Evolutionary conservation across 2,797 vertebrate species (phyloP).

Genomic region (Crypturellus tataupa): DNA sequence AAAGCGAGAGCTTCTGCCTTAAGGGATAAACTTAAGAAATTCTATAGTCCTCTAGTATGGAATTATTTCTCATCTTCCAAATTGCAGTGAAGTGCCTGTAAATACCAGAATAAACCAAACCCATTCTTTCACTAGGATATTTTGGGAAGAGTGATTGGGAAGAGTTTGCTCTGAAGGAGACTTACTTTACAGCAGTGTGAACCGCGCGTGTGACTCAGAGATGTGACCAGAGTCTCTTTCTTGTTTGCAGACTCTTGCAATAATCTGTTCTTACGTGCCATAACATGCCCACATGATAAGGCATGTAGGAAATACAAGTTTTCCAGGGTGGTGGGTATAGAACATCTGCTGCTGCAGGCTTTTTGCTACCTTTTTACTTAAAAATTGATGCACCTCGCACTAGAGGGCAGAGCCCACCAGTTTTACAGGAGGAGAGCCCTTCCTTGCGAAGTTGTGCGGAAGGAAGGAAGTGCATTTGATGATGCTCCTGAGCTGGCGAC

Average conservation of each 20-base stretch:
- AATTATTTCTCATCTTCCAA: not conserved
- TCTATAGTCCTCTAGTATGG: not conserved
- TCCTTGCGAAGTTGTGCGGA: not conserved
- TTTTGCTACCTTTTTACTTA: not conserved
- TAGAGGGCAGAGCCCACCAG: conserved; percentile 41
- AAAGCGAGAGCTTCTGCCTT: conserved; percentile 20
- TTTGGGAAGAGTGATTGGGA: not conserved
- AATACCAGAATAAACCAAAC: not conserved
- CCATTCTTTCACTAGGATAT: not conserved
- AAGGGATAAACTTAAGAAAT: not conserved
- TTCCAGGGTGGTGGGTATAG: not conserved
- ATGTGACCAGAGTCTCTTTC: not conserved
- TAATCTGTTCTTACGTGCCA: not conserved
- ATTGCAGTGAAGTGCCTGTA: not conserved
- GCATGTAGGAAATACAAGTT: not conserved
- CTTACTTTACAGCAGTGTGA: not conserved
- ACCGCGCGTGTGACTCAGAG: not conserved
- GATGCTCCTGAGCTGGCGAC: conserved; percentile 36
- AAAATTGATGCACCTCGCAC: conserved; percentile 2
- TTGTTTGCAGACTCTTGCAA: not conserved
- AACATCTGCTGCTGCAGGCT: not conserved
- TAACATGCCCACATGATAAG: not conserved
- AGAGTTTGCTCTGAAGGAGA: not conserved
- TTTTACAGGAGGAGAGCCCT: not conserved
- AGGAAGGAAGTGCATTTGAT: not conserved